These are phyloP conservation scores for Idaea straminata DNA, from an alignment of 2,888 invertebrate species.

Conservation along the genomic window DNA sequence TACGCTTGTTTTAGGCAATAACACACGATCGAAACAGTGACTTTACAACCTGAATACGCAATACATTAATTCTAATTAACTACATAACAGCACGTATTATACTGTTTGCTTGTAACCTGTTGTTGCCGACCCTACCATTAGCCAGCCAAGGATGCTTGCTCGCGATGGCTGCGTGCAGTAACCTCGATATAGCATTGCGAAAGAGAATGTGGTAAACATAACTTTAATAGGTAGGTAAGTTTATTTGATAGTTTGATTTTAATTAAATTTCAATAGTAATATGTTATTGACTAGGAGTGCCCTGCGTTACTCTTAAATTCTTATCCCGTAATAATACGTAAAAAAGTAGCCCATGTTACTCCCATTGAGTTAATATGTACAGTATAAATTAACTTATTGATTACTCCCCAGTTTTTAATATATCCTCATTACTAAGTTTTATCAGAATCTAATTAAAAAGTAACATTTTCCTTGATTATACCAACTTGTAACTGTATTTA, in stretches of 20 bases:
- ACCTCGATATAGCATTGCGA: conserved; percentile 32
- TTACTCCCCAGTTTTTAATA: too few species aligned
- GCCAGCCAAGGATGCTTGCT: conserved; percentile 26
- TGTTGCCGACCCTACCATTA: conserved; percentile 22
- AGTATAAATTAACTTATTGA: too few species aligned
- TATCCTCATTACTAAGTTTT: too few species aligned
- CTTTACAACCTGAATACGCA: not conserved
- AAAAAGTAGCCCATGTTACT: too few species aligned
- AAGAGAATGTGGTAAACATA: conserved; percentile 27
- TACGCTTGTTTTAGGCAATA: not conserved
- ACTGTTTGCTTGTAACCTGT: not conserved
- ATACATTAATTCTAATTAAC: conserved; percentile 1
- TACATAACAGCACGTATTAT: not conserved
- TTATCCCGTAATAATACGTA: too few species aligned
- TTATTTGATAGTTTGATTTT: not conserved
- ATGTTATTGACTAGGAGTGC: too few species aligned
- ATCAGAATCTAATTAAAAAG: too few species aligned
- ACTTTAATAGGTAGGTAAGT: conserved; percentile 22
- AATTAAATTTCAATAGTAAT: not conserved
- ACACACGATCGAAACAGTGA: not conserved
- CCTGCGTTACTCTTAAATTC: too few species aligned
- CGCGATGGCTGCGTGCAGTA: conserved; percentile 19
- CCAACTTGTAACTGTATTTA: too few species aligned
- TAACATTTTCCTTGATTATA: too few species aligned
- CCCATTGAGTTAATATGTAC: too few species aligned